Evolutionary conservation across 2,888 invertebrate species (phyloP).

Genomic region (Bombylius major): DNA sequence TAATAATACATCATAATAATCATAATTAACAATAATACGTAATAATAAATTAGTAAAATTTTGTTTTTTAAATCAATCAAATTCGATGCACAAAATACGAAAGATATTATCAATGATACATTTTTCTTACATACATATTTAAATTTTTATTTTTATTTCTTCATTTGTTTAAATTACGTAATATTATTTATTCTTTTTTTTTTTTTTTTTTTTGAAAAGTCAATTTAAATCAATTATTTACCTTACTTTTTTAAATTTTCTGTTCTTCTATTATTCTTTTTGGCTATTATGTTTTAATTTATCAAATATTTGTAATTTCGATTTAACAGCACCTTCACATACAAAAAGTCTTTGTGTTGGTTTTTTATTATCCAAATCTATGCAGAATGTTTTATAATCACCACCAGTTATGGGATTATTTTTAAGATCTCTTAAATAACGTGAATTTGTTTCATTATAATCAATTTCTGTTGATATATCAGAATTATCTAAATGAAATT

Average conservation of each 20-base stretch:
- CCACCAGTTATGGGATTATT: slow-evolving; percentile 21
- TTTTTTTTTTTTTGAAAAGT: too few relatives aligned
- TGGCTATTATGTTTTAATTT: slow-evolving; percentile 41
- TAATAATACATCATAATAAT: neutral
- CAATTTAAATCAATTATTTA: too few relatives aligned
- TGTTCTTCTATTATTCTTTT: slow-evolving; percentile 8
- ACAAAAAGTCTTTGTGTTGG: slow-evolving; percentile 54
- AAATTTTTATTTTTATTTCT: too few relatives aligned
- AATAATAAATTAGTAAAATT: neutral
- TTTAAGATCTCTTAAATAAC: slow-evolving; percentile 30
- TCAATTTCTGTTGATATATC: neutral
- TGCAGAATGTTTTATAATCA: slow-evolving; percentile 33
- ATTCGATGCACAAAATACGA: neutral
- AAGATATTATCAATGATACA: too few relatives aligned
- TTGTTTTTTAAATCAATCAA: neutral
- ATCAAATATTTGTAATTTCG: slow-evolving; percentile 76
- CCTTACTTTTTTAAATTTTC: neutral
- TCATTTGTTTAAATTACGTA: too few relatives aligned
- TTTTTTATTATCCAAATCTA: slow-evolving; percentile 35
- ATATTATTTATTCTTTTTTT: too few relatives aligned
- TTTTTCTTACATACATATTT: too few relatives aligned
- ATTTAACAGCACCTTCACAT: slow-evolving; percentile 77
- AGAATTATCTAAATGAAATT: neutral
- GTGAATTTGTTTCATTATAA: slow-evolving; percentile 11
- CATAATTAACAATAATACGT: neutral